Base-by-base conservation (phyloP, 2,888 invertebrate species). In the Horisme vitalbata region DNA sequence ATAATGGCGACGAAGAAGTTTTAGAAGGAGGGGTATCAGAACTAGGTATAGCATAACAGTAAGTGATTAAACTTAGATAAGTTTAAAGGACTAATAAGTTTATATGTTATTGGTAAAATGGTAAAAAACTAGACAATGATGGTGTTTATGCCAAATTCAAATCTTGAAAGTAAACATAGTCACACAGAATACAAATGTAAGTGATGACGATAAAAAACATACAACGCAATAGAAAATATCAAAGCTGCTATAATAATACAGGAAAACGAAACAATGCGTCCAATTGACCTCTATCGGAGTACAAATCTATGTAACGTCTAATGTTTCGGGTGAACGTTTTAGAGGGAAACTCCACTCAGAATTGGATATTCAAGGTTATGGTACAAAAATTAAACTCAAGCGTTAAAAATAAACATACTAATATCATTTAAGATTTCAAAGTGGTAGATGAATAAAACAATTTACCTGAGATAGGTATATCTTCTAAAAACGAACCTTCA, bases 321-420 rank as follows among this genome's bases (percentile, higher is more conserved):
- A 81, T 79, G 81, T 86, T 83, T 83, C 71, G 79, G 77, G 67
- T 73, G 77, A 72, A 68, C 74, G 75, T 71, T 79, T 80, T 79
- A 73, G 78, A 81, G 79, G 82, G 82, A 81, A 83, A 81, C 79
- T 79, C 59, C 63, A 65, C 38, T 69, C 65, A 58, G 73, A 83
- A 85, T 83, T 85, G 79, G 78, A 79, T 78, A 80, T 78, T 59
- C 68, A 65, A 70, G 62, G 67, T 44, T 63, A 32, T 41, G 59
- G 71, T 55, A 0, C 18, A 72, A 70, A 62, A 15, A 9, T 59
- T 23, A 23, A 41, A 59, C 53, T 15, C 0, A 4, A 55, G 70
- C 70, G 65, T 20, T 14, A 39, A 32, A 0, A 2, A 18, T 18
- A 1, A 18, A 18, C 6, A 18, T 18, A 18, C 18, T 5, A 18